Percentiles rank a stretch among this genome's conserved stretches.
These are phyloP conservation scores for Cepaea nemoralis DNA, from an alignment of 1,140 invertebrate species.

Conservation along the genomic window DNA sequence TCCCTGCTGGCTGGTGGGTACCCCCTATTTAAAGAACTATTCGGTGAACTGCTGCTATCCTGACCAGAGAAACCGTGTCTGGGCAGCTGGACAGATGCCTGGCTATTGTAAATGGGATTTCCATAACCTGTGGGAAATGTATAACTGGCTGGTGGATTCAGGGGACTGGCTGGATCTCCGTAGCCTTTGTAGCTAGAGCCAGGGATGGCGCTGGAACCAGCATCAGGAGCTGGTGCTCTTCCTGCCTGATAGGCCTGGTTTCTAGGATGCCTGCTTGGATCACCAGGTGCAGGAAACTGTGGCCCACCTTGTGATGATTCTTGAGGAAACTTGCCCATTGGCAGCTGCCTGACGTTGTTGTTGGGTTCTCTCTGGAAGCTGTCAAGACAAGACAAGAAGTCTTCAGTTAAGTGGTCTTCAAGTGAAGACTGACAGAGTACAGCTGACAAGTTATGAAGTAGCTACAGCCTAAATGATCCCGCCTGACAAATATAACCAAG, in stretches of 20 bases:
- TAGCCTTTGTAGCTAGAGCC: slow-evolving; percentile 25
- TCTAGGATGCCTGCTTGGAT: neutral
- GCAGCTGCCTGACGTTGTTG: slow-evolving; percentile 36
- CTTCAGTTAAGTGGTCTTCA: no score
- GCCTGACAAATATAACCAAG: no score
- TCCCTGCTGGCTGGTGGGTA: neutral
- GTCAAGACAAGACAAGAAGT: no score
- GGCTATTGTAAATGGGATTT: slow-evolving; percentile 24
- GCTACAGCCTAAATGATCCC: no score
- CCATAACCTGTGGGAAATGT: neutral
- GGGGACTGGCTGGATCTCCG: slow-evolving; percentile 32
- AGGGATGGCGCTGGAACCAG: neutral
- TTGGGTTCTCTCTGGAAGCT: slow-evolving; percentile 45
- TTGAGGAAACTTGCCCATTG: neutral
- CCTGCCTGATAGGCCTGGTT: neutral
- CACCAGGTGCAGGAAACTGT: neutral
- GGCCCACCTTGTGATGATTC: neutral
- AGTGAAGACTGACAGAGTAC: no score
- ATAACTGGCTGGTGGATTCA: neutral
- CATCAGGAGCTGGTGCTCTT: neutral
- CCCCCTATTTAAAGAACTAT: slow-evolving; percentile 12
- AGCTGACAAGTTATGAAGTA: no score
- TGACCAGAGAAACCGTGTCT: neutral
- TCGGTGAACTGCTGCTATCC: slow-evolving; percentile 11
- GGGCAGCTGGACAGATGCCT: slow-evolving; percentile 14